Evolutionary conservation across 2,888 invertebrate species (phyloP), one percentile per base, ranked within the genome.

Genomic region (Chrysolina oricalcia): DNA sequence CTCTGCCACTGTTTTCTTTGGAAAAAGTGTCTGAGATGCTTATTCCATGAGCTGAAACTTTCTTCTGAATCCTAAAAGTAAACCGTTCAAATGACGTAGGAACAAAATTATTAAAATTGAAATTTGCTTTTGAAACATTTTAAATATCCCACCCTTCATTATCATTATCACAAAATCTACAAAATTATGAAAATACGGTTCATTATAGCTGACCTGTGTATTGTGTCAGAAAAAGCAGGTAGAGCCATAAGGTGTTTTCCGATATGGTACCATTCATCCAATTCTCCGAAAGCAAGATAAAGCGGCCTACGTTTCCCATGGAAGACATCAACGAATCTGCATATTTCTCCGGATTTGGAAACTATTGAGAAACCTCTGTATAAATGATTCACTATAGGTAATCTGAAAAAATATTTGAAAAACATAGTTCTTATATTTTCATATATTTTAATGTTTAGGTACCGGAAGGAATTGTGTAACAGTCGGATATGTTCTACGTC

Each of bases 221-320:
- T 93, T 19, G 96, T 93, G 63, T 92, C 90, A 46, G 92, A 91
- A 87, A 97, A 97, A 3, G 92, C 88, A 0, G 95, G 94, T 41
- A 97, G 90, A 80, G 91, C 89, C 92, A 97, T 92, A 63, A 97
- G 91, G 50, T 93, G 91, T 10, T 91, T 89, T 4, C 94, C 97
- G 96, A 97, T 96, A 78, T 94, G 94, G 13, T 93, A 89, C 96
- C 97, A 97, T 85, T 97, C 96, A 0, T 95, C 96, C 96, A 96
- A 48, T 64, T 78, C 81, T 17, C 81, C 95, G 89, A 96, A 98
- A 56, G 97, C 93, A 89, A 95, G 17, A 73, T 73, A 77, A 2
- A 84, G 50, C 0, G 73, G 72, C 13, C 43, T 66, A 40, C 73
- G 63, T 13, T 9, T 67, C 56, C 66, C 69, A 17, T 53, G 23